Evolutionary conservation across 2,888 invertebrate genomes (phyloP).

Genomic region (Himalopsyche tibetana): DNA sequence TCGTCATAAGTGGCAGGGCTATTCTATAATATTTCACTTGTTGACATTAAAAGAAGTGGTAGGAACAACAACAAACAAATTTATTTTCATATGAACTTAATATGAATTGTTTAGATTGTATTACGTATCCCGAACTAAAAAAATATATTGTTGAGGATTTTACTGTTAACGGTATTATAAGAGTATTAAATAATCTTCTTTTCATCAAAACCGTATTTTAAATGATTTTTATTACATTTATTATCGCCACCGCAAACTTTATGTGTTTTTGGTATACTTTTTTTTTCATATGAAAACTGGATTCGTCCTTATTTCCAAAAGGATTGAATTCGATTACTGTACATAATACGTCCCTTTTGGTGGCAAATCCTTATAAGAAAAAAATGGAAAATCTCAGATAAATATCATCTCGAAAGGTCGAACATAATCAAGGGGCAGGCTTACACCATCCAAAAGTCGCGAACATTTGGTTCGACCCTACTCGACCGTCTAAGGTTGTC

Average conservation of each 20-base stretch:
- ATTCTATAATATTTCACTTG: too few species aligned
- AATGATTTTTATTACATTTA: too few species aligned
- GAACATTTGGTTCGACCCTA: constrained; percentile 45
- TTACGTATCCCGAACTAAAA: too few species aligned
- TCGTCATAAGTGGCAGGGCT: too few species aligned
- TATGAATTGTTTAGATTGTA: too few species aligned
- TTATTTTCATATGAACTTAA: too few species aligned
- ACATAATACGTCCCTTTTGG: constrained; percentile 31
- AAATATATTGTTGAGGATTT: too few species aligned
- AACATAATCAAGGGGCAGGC: constrained; percentile 58
- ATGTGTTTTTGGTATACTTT: background rate
- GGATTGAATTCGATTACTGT: constrained; percentile 22
- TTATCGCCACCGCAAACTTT: background rate
- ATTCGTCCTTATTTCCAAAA: constrained; percentile 12
- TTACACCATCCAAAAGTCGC: background rate
- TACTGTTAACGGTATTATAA: too few species aligned
- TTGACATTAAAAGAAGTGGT: too few species aligned
- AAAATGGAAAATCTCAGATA: constrained; percentile 47
- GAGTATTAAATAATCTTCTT: too few species aligned
- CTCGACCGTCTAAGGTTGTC: constrained; percentile 14
- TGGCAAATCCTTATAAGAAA: constrained; percentile 27
- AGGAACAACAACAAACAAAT: too few species aligned
- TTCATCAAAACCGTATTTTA: too few species aligned
- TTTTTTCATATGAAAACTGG: background rate
- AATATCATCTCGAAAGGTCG: constrained; percentile 60